Conservation (phyloP, 2,797 vertebrate species). For the Melanotaenia boesemani region DNA sequence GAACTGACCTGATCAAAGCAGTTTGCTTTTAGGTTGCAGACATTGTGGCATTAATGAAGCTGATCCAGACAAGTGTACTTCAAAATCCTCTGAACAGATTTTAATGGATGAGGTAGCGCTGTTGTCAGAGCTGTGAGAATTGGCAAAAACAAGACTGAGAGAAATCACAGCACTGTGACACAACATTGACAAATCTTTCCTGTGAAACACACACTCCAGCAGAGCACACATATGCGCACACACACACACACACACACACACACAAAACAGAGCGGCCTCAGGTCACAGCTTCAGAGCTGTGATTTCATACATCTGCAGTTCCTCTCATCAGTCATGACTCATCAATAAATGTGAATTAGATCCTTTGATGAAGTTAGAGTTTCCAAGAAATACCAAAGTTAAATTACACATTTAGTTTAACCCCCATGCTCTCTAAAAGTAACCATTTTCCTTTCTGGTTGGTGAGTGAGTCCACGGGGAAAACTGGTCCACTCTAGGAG, state of each 20-base stretch:
- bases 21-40: neutral
- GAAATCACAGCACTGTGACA: conserved; percentile 30
- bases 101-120: conserved; percentile 22
- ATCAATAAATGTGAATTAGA: neutral
- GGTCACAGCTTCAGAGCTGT: neutral
- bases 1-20: neutral
- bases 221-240: neutral
- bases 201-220: conserved; percentile 26
- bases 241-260: neutral
- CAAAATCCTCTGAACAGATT: conserved; percentile 3
- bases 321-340: neutral
- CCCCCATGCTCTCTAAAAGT: neutral
- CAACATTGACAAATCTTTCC: conserved; percentile 10
- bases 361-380: too few species aligned
- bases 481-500: conserved; percentile 3
- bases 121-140: conserved; percentile 31
- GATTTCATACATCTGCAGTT: conserved; percentile 3
- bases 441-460: conserved; percentile 12
- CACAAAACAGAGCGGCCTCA: conserved; percentile 10
- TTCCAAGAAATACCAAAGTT: too few species aligned
- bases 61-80: neutral
- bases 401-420: conserved; percentile 2
- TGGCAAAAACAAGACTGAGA: conserved; percentile 30
- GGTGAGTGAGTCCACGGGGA: conserved; percentile 11
- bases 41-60: neutral